phyloP scores from a whole-genome alignment of 2,113 vertebrate species.

The Zootoca vivipara region DNA sequence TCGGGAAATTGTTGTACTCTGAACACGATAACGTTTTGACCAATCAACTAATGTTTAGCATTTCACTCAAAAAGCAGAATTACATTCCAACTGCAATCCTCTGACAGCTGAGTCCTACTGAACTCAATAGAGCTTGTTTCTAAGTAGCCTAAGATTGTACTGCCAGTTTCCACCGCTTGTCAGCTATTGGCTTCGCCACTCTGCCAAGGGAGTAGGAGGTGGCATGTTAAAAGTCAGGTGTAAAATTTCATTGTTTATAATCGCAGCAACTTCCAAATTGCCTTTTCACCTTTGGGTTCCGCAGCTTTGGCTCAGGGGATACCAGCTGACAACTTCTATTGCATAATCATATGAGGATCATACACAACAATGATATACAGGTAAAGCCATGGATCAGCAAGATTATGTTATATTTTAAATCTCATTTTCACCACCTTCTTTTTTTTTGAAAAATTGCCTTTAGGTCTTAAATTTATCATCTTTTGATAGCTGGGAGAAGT shows the following conservation, averaged over 20 bases:
- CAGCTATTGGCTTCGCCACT: not conserved
- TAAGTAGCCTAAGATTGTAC: not conserved
- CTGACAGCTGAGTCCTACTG: not conserved
- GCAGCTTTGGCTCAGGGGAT: not conserved
- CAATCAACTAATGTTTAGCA: not conserved
- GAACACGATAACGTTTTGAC: not conserved
- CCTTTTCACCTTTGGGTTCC: not conserved
- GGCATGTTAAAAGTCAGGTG: not conserved
- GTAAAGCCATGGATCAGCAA: conserved; percentile 12
- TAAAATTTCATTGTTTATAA: not conserved
- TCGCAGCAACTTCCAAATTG: not conserved
- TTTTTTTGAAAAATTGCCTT: conserved; percentile 45
- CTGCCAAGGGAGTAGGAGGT: not conserved
- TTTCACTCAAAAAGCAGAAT: not conserved
- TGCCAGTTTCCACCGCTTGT: not conserved
- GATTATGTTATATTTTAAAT: conserved; percentile 21
- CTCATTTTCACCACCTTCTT: conserved; percentile 51
- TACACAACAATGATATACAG: not conserved
- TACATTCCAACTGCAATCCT: not conserved
- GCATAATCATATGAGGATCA: not conserved
- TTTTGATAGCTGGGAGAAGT: conserved; percentile 23
- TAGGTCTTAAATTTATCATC: conserved; percentile 24
- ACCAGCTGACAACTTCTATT: not conserved
- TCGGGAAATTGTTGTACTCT: not conserved
- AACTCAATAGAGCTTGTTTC: too few relatives aligned